Conservation (phyloP, 2,113 vertebrate genomes). For the Pelodiscus sinensis region DNA sequence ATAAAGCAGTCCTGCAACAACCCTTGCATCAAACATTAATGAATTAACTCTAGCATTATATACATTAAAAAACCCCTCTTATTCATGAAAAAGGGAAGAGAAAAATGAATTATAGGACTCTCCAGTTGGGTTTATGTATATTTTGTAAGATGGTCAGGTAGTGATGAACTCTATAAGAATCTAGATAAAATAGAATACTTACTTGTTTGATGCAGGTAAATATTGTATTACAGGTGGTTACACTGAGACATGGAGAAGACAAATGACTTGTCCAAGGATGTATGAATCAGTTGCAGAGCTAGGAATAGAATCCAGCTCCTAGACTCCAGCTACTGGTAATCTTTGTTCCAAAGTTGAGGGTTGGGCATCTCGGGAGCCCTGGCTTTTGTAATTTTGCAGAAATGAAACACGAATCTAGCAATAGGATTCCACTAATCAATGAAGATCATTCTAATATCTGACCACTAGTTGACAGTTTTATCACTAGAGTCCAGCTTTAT, state of each 20-base stretch:
- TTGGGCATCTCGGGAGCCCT: rapidly evolving
- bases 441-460: rapidly evolving
- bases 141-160: background rate
- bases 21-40: background rate
- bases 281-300: background rate
- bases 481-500: background rate
- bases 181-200: background rate
- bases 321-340: background rate
- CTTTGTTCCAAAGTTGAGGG: background rate
- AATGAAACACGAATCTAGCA: background rate
- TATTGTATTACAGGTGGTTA: background rate
- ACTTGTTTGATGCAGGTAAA: background rate
- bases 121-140: background rate
- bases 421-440: background rate
- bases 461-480: background rate
- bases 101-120: no score
- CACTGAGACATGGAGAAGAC: background rate
- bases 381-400: background rate
- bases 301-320: background rate
- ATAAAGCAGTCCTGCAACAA: background rate
- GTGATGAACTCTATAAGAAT: background rate
- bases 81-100: background rate
- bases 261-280: background rate
- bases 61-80: background rate
- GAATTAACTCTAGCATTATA: background rate